Evolutionary conservation across 2,888 invertebrate species (phyloP).

Genomic region (Dicycla oo): DNA sequence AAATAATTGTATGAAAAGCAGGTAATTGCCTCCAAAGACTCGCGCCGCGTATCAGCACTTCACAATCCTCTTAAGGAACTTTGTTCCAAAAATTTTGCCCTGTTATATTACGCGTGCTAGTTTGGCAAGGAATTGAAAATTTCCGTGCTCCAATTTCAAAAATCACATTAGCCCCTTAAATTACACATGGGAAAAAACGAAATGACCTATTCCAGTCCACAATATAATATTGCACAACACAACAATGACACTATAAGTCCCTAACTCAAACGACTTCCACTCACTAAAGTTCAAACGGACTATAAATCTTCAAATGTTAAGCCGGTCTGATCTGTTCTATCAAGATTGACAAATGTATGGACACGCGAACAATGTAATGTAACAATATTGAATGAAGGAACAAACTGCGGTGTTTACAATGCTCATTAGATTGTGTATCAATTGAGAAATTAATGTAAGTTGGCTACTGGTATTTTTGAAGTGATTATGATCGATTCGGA

Average conservation of each 20-base stretch:
- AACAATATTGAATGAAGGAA: constrained; percentile 59
- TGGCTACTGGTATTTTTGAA: constrained; percentile 53
- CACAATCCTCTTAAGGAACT: too few species aligned
- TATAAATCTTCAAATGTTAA: constrained; percentile 67
- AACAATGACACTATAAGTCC: constrained; percentile 26
- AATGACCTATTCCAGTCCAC: background rate
- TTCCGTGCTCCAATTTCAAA: background rate
- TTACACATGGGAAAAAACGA: background rate
- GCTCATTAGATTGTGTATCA: constrained; percentile 61
- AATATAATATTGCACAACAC: constrained; percentile 23
- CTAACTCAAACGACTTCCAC: constrained; percentile 31
- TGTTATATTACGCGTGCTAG: too few species aligned
- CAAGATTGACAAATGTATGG: constrained; percentile 68
- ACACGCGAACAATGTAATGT: constrained; percentile 72
- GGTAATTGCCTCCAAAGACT: too few species aligned
- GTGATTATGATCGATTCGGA: constrained; percentile 23
- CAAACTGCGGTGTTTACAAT: constrained; percentile 61
- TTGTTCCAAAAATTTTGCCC: too few species aligned
- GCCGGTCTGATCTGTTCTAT: constrained; percentile 61
- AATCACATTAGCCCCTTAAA: background rate
- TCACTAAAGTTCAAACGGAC: constrained; percentile 60
- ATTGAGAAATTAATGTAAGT: constrained; percentile 55
- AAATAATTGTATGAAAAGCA: too few species aligned
- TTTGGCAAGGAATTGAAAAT: background rate
- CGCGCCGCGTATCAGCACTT: too few species aligned